Base-by-base conservation (phyloP, 2,797 vertebrate species). In the Coranthus polyacanthus region DNA sequence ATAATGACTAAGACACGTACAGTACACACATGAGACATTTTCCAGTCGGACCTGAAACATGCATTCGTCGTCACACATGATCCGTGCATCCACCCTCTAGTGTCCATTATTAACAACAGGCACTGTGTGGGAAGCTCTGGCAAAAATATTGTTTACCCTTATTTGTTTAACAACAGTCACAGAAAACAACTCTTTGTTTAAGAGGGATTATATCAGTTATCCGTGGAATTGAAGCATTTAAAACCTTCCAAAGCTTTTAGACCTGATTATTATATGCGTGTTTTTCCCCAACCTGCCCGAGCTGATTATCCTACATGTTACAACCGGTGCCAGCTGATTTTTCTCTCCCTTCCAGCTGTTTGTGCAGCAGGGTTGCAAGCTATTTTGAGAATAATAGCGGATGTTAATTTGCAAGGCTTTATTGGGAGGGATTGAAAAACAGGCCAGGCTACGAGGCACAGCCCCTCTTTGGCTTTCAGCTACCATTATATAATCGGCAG, bases 381-480 rank as follows among this genome's bases (percentile, higher is more conserved):
- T 92, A 88, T 92, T 91, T 89, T 88, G 81, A 89, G 84, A 85
- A 88, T 81, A 91, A 88, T 69, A 87, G 86, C 83, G 85, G 91
- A 90, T 89, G 90, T 92, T 90, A 78, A 92, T 91, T 94, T 91
- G 88, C 54, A 46, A 81, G 87, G 68, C 69, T 90, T 93, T 91
- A 86, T 84, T 89, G 63, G 55, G 71, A 81, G 69, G 64, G 73
- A 73, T 58, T 84, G 82, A 72, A 90, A 89, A 88, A 86, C 75
- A 79, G 74, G 81, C 78, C 85, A 90, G 68, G 82, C 79, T 83
- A 63, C 52, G 20, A 72, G 62, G 67, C 72, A 72, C 56, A 12
- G 75, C 77, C 66, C 68, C 73, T 68, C 62, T 83, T 87, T 83
- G 75, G 83, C 85, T 90, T 78, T 66, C 60, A 75, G 75, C 64